Conservation (phyloP, 1,140 invertebrate genomes). For the Philotrypesis tridentata region DNA sequence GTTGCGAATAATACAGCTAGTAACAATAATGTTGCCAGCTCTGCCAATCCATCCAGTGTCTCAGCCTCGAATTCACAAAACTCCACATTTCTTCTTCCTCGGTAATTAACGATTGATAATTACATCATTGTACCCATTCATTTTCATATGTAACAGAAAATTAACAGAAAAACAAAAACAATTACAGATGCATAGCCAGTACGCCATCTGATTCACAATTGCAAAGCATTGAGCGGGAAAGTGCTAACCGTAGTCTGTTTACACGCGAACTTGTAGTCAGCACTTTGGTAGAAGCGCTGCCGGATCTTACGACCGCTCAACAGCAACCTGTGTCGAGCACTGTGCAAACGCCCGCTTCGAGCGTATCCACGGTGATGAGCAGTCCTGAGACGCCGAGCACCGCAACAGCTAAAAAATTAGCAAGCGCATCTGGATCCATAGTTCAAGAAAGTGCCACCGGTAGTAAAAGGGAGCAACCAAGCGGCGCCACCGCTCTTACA, state of each 20-base stretch:
- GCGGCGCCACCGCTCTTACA: background rate
- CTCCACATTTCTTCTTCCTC: slow-evolving; percentile 77
- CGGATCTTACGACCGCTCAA: slow-evolving; percentile 67
- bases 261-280: slow-evolving; percentile 81
- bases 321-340: slow-evolving; percentile 56
- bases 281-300: slow-evolving; percentile 74
- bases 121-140: background rate
- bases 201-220: slow-evolving; percentile 75
- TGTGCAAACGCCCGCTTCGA: slow-evolving; percentile 62
- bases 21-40: slow-evolving; percentile 69
- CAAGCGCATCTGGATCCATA: slow-evolving; percentile 47
- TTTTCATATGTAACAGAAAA: background rate
- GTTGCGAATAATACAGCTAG: slow-evolving; percentile 67
- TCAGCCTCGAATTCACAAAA: slow-evolving; percentile 69
- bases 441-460: slow-evolving; percentile 33
- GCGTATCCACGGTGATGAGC: slow-evolving; percentile 60
- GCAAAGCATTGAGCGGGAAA: slow-evolving; percentile 76
- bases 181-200: slow-evolving; percentile 76
- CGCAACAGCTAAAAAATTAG: slow-evolving; percentile 44
- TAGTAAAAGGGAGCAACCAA: slow-evolving; percentile 23
- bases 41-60: slow-evolving; percentile 67
- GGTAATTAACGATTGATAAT: slow-evolving; percentile 64
- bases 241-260: slow-evolving; percentile 81
- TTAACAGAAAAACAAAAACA: background rate
- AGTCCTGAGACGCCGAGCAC: slow-evolving; percentile 67